Conservation (phyloP, 2,888 invertebrate genomes). For the Octodonta nipae region DNA sequence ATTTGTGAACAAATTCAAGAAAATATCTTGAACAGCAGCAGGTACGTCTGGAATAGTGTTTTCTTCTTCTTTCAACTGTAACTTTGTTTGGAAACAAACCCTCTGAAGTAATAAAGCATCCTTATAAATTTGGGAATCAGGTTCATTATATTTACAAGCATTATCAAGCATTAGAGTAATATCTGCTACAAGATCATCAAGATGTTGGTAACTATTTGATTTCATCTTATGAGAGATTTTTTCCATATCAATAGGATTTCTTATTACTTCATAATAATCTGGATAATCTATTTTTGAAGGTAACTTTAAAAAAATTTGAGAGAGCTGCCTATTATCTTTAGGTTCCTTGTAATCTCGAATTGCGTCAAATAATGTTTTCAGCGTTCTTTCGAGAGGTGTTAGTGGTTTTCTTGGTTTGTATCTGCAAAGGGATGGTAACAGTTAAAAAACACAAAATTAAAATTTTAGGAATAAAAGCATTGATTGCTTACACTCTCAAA, state of each 20-base stretch:
- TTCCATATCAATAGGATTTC: slow-evolving; percentile 92
- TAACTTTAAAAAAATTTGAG: slow-evolving; percentile 85
- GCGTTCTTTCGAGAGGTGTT: slow-evolving; percentile 56
- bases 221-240: slow-evolving; percentile 79
- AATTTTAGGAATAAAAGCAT: not conserved
- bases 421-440: too few relatives aligned
- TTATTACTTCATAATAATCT: slow-evolving; percentile 94
- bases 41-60: slow-evolving; percentile 82
- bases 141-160: slow-evolving; percentile 94
- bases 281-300: slow-evolving; percentile 86
- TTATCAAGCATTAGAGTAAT: slow-evolving; percentile 90
- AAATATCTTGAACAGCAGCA: slow-evolving; percentile 78
- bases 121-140: slow-evolving; percentile 93
- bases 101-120: slow-evolving; percentile 88
- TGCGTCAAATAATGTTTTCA: slow-evolving; percentile 76
- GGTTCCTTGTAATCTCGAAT: slow-evolving; percentile 79
- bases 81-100: slow-evolving; percentile 81
- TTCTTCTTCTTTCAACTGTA: slow-evolving; percentile 66
- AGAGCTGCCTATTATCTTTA: slow-evolving; percentile 76
- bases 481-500: slow-evolving; percentile 33
- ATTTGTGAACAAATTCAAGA: slow-evolving; percentile 80
- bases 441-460: slow-evolving; percentile 4
- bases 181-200: slow-evolving; percentile 81
- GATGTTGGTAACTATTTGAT: slow-evolving; percentile 57
- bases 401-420: slow-evolving; percentile 36